Evolutionary conservation across 1,140 invertebrate species (phyloP).

Genomic region (Chionoecetes opilio): DNA sequence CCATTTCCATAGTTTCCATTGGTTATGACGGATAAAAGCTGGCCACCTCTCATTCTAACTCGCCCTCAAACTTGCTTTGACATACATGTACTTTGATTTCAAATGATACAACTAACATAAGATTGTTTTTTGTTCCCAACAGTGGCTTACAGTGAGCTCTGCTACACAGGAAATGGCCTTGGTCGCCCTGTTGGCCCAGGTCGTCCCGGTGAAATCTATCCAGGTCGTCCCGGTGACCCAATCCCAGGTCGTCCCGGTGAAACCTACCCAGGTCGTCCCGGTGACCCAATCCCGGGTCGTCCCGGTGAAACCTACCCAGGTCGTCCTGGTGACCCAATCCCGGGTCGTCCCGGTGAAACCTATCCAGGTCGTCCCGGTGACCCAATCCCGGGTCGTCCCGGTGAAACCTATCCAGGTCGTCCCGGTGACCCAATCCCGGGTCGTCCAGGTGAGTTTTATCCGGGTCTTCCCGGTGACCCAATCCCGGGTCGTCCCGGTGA

Average conservation of each 20-base stretch:
- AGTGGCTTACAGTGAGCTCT: constrained; percentile 73
- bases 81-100: too few species aligned
- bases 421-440: constrained; percentile 12
- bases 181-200: background rate
- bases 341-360: background rate
- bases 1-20: too few species aligned
- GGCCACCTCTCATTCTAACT: too few species aligned
- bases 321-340: background rate
- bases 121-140: constrained; percentile 38
- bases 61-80: too few species aligned
- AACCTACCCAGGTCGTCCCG: background rate
- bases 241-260: background rate
- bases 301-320: background rate
- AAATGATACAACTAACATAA: too few species aligned
- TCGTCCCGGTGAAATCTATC: background rate
- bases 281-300: background rate
- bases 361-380: background rate
- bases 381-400: background rate
- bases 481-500: constrained; percentile 12
- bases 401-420: too few species aligned
- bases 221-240: background rate
- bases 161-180: background rate
- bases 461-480: constrained; percentile 21
- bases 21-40: too few species aligned
- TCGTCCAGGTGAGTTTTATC: too few species aligned